A percentile compares a stretch with the other conserved stretches of the same genome.
Evolutionary conservation across 2,888 invertebrate genomes (phyloP).

Genomic region (Chaitophorus viminalis): DNA sequence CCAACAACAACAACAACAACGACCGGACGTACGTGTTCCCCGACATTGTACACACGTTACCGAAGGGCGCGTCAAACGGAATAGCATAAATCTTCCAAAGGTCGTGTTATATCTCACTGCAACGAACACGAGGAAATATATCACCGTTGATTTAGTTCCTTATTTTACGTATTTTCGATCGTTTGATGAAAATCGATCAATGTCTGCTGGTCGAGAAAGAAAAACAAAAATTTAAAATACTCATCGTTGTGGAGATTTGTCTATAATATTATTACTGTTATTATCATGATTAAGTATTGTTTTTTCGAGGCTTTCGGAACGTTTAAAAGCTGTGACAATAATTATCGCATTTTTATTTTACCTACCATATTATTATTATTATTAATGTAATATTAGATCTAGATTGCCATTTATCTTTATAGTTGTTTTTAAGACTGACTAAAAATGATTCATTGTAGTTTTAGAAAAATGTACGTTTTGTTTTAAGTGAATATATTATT

Average conservation of each 20-base stretch:
- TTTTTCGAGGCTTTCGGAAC: background rate
- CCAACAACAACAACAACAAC: background rate
- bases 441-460: constrained; percentile 31
- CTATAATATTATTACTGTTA: no score
- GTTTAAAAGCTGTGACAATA: background rate
- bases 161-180: background rate
- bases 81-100: background rate
- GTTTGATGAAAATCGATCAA: background rate
- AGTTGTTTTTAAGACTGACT: constrained; percentile 57
- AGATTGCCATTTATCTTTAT: constrained; percentile 15
- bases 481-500: constrained; percentile 7
- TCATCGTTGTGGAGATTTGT: background rate
- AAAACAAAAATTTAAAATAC: background rate
- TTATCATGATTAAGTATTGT: constrained; percentile 31
- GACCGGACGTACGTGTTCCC: background rate
- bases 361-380: constrained; percentile 46
- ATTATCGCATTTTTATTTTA: constrained; percentile 43
- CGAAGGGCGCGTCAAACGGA: background rate
- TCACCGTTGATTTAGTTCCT: constrained; percentile 49
- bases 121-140: constrained; percentile 25
- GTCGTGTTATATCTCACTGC: no score
- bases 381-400: constrained; percentile 11
- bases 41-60: constrained; percentile 16
- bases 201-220: background rate
- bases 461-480: constrained; percentile 1